phyloP scores from a whole-genome alignment of 2,888 invertebrate genomes.

The Lutraria lutraria region DNA sequence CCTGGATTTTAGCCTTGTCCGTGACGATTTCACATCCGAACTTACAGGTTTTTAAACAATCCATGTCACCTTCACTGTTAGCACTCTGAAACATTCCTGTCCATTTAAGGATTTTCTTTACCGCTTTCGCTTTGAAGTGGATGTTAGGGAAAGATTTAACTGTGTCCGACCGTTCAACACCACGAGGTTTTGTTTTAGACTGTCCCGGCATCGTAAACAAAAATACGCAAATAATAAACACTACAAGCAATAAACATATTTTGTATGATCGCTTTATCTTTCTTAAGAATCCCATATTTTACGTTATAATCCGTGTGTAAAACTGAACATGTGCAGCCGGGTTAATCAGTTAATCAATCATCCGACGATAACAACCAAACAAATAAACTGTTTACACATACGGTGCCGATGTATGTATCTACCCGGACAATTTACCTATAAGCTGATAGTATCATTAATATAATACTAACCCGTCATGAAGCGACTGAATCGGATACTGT shows the following conservation, averaged over 20 bases:
- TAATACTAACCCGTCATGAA: too few relatives aligned
- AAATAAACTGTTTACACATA: neutral
- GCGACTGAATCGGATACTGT: too few relatives aligned
- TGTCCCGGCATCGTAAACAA: neutral
- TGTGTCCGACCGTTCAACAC: neutral
- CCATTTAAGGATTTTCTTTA: conserved; percentile 62
- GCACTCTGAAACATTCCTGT: conserved; percentile 37
- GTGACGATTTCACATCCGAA: conserved; percentile 63
- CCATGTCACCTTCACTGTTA: conserved; percentile 10
- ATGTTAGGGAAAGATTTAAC: conserved; percentile 34
- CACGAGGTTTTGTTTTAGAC: neutral
- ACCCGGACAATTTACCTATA: too few relatives aligned
- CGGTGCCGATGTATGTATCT: neutral
- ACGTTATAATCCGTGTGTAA: too few relatives aligned
- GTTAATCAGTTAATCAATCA: too few relatives aligned
- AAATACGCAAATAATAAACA: neutral
- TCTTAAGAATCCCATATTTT: neutral
- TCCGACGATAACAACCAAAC: neutral
- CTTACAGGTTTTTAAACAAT: conserved; percentile 47
- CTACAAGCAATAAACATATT: neutral
- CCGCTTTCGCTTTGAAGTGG: conserved; percentile 43
- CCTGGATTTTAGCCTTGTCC: conserved; percentile 66
- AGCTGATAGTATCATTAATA: too few relatives aligned
- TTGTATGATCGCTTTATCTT: neutral
- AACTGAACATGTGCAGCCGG: too few relatives aligned